Conservation (phyloP, 64 coral and sea anemone species). For the Stichodactyla helianthus region DNA sequence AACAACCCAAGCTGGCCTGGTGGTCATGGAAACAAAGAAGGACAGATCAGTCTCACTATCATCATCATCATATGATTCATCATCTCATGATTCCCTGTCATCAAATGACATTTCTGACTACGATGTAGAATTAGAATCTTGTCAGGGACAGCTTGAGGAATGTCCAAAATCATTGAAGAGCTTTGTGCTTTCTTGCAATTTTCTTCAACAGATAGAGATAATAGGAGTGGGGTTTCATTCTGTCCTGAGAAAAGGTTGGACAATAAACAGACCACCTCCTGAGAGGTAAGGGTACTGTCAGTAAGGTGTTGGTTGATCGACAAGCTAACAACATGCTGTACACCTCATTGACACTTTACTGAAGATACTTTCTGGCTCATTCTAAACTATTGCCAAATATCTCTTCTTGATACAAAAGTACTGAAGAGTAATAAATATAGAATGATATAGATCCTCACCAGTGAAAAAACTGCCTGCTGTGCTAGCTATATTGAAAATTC, state of each 20-base stretch:
- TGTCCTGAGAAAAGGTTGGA: conserved; percentile 19
- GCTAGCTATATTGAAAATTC: no score
- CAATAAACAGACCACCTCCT: conserved; percentile 4
- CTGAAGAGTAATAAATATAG: no score
- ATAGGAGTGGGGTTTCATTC: conserved; percentile 26
- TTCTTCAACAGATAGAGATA: conserved; percentile 16
- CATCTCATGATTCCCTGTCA: neutral
- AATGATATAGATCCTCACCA: no score
- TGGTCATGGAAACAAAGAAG: neutral
- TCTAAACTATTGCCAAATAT: no score
- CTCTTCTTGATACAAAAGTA: no score
- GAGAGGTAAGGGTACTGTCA: neutral
- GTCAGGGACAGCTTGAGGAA: neutral
- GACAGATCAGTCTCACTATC: neutral
- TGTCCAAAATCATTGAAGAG: neutral
- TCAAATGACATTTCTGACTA: neutral
- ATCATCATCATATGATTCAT: neutral
- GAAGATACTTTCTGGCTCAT: no score
- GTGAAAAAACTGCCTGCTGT: no score
- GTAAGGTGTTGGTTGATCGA: no score
- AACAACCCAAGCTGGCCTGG: neutral
- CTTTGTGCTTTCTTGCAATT: neutral
- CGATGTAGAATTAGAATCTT: neutral
- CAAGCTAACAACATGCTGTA: no score
- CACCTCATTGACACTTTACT: no score